Base-by-base conservation (phyloP, 2,888 invertebrate species). In the Epistrophe grossulariae region DNA sequence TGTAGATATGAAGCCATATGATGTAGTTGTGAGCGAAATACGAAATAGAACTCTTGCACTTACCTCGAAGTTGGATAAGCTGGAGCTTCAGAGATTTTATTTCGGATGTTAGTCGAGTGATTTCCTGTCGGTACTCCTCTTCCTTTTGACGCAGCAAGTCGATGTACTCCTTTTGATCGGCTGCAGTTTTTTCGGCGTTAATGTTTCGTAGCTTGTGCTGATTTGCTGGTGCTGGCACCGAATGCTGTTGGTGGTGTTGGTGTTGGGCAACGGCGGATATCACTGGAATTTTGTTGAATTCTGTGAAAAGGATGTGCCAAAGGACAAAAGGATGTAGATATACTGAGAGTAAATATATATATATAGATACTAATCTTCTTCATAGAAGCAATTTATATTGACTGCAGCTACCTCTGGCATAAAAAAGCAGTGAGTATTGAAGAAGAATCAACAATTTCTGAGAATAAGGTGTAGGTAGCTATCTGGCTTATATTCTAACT, bases 41-140 rank as follows among this genome's bases (percentile, higher is more conserved):
- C 50, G 19, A 50, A 24, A 50, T 50, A 19, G 11, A 19, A 50
- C 8, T 11, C 19, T 50, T 50, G 19, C 50, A 55, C 92, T 92
- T 90, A 94, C 94, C 94, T 89, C 94, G 94, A 80, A 94, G 91
- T 89, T 95, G 94, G 68, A 95, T 91, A 76, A 95, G 92, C 91
- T 95, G 94, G 76, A 94, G 92, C 90, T 95, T 95, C 74, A 95
- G 93, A 13, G 94, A 93, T 80, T 94, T 93, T 90, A 95, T 95
- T 91, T 95, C 95, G 13, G 94, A 94, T 31, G 94, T 95, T 45
- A 95, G 93, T 73, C 95, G 93, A 79, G 94, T 94, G 45, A 95
- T 94, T 92, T 95, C 95, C 79, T 94, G 93, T 59, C 94, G 92
- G 89, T 94, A 94, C 90, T 95, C 95, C 89, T 95, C 95, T 90